Base-by-base conservation (phyloP, 2,797 vertebrate genomes). In the Anomalospiza imberbis region DNA sequence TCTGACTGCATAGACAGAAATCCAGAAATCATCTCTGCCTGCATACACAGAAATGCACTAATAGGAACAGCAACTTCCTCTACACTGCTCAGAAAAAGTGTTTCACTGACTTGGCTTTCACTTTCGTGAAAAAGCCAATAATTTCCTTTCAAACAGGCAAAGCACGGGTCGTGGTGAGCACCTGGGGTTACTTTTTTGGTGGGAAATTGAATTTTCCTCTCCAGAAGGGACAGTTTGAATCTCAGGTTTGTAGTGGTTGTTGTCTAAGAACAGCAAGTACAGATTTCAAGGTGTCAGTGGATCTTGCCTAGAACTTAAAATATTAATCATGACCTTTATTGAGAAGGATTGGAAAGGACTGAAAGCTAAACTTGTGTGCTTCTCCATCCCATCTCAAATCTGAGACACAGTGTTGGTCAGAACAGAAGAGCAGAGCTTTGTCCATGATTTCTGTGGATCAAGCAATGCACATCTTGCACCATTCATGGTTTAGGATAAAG, bases 41-140 rank as follows among this genome's bases (percentile, higher is more conserved):
- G 51, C 82, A 25, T 92, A 85, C 82, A 75, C 8, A 88, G 92
- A 95, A 96, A 76, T 94, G 62, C 60, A 74, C 53, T 94, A 63
- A 86, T 82, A 84, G 80, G 94, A 96, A 94, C 38, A 88, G 60
- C 73, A 85, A 19, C 88, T 95, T 97, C 94, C 85, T 94, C 68
- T 66, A 9, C 40, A 14, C 19, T 92, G 90, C 91, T 76, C 83
- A 91, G 95, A 96, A 97, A 66, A 91, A 68, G 16, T 50, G 29
- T 96, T 93, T 93, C 79, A 84, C 66, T 92, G 62, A 38, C 80
- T 48, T 81, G 67, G 40, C 85, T 96, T 95, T 97, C 94, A 79
- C 88, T 96, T 96, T 94, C 0, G 0, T 92, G 89, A 93, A 86
- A 73, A 76, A 88, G 21, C 53, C 70, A 86, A 34, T 38, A 70